These are phyloP conservation scores for Phocides pigmalion DNA, from an alignment of 1,140 invertebrate species.

Conservation along the genomic window DNA sequence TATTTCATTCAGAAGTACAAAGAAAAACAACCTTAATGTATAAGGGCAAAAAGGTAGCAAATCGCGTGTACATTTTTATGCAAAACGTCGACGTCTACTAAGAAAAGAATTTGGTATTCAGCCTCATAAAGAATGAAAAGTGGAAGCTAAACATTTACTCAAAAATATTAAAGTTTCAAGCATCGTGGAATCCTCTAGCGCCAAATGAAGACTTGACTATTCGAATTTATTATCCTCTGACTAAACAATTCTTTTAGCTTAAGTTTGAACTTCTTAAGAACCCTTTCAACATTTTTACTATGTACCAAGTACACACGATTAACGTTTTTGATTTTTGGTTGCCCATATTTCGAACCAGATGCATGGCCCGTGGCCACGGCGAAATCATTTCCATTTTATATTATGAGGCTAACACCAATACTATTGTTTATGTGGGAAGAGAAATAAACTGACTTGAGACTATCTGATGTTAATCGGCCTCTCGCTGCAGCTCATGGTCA, in stretches of 20 bases:
- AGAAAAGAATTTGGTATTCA: conserved; percentile 32
- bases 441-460: too few species aligned
- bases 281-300: not conserved
- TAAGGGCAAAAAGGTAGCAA: not conserved
- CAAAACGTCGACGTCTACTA: conserved; percentile 16
- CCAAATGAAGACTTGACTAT: conserved; percentile 21
- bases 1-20: not conserved
- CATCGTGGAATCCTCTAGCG: conserved; percentile 18
- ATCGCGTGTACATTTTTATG: conserved; percentile 12
- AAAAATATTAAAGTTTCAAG: conserved; percentile 35
- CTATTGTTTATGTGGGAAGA: too few species aligned
- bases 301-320: too few species aligned
- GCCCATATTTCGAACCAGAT: too few species aligned
- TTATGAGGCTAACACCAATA: too few species aligned
- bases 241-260: not conserved
- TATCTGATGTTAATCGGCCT: too few species aligned
- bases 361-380: too few species aligned
- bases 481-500: too few species aligned
- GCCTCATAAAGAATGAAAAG: conserved; percentile 29
- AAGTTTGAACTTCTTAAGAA: not conserved
- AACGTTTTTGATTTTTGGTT: too few species aligned
- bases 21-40: not conserved
- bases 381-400: too few species aligned
- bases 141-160: conserved; percentile 33
- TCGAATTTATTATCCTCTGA: conserved; percentile 9